Conservation (phyloP, 2,113 vertebrate genomes). For the Pungitius pungitius region DNA sequence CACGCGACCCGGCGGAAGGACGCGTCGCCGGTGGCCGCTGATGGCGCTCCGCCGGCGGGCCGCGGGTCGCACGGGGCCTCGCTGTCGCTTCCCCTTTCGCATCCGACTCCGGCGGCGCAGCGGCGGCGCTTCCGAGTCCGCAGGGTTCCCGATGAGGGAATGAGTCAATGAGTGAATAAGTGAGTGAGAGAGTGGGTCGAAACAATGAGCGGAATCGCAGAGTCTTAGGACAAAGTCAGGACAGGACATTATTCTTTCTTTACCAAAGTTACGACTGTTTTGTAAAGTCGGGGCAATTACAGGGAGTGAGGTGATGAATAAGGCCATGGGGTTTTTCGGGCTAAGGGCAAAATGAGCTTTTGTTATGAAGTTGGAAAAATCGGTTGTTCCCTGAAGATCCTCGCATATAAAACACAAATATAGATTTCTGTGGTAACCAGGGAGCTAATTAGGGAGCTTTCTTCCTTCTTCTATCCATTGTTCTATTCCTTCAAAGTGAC, state of each 20-base stretch:
- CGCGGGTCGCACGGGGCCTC: conserved; percentile 48
- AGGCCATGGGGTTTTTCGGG: neutral
- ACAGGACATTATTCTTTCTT: neutral
- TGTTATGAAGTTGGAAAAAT: neutral
- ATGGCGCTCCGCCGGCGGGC: conserved; percentile 25
- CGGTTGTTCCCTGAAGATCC: neutral
- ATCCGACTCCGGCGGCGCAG: conserved; percentile 4
- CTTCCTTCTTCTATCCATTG: neutral
- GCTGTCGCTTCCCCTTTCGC: conserved; percentile 24
- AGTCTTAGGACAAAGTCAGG: neutral
- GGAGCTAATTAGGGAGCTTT: neutral
- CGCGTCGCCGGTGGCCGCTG: conserved; percentile 44
- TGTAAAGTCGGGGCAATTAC: neutral
- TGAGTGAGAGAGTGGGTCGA: too few species aligned
- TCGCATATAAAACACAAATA: neutral
- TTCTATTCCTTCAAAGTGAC: neutral
- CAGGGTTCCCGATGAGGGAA: too few species aligned
- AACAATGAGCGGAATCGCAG: too few species aligned
- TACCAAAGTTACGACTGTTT: neutral
- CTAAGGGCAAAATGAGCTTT: neutral
- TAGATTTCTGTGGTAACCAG: neutral
- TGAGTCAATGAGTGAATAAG: too few species aligned
- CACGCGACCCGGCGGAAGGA: too few species aligned
- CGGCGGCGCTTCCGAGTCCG: too few species aligned
- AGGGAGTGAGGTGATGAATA: neutral